Base-by-base conservation (phyloP, 2,113 vertebrate species). In the Paracanthobrama guichenoti region DNA sequence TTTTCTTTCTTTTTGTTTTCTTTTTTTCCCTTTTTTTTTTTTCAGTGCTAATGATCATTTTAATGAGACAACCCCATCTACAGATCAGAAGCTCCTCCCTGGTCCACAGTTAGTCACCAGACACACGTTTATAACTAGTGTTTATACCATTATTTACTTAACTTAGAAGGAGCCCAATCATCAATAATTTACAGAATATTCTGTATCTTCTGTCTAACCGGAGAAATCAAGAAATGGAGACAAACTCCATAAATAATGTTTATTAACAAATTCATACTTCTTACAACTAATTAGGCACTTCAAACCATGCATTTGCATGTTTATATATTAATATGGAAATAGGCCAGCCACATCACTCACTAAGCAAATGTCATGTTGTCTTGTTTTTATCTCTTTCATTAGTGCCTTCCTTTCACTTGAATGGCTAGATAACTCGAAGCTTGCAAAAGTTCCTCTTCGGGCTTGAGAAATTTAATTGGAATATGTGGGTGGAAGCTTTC, bases 291-390 rank as follows among this genome's bases (percentile, higher is more conserved):
- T 82, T 69, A 82, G 35, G 28, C 28, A 55, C 80, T 71, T 82
- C 80, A 82, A 82, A 35, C 66, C 48, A 53, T n/a, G 31, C 66
- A 82, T 82, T 82, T 82, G 80, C 80, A 82, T 82, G 64, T 71
- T 82, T 71, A 71, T 84, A 64, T 76, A 59, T 69, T 78, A 44
- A 59, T 79, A 71, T 84, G 75, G 62, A 84, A 57, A 67, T 71
- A 22, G 46, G 62, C 74, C 73, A 69, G 46, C 60, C 35, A 50
- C 82, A 78, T 84, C 82, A 79, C 74, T 79, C 83, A 71, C 28
- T 42, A 69, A 57, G 50, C 76, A 79, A 84, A 79, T 57, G 75
- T 84, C 73, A 50, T 66, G 46, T 71, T 79, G 48, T 55, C 42
- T 71, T 71, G 50, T 71, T 71, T 79, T 74, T 44, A 81, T 82